Conservation (phyloP, 2,797 vertebrate species). For the Phoxinus dragarum region DNA sequence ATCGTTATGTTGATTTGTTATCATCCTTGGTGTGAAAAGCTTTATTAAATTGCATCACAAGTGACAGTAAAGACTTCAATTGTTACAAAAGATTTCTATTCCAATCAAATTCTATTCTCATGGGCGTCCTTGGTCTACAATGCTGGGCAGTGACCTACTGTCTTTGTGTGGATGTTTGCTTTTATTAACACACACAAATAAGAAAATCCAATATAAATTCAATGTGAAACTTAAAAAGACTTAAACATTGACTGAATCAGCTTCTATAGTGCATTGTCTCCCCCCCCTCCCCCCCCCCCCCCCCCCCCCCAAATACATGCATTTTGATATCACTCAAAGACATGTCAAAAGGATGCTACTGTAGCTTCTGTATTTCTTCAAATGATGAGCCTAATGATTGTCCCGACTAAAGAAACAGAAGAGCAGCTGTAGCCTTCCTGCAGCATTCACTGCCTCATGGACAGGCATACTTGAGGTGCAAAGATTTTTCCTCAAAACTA, state of each 20-base stretch:
- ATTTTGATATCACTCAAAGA: too few relatives aligned
- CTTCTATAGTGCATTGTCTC: not conserved
- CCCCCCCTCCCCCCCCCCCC: too few relatives aligned
- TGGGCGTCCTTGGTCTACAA: not conserved
- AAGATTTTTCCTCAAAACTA: constrained; percentile 4
- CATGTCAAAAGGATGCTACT: not conserved
- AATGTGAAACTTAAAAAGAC: not conserved
- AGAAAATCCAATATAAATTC: not conserved
- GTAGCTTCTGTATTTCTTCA: not conserved
- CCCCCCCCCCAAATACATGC: too few relatives aligned
- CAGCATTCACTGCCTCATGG: constrained; percentile 11
- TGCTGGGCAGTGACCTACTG: not conserved
- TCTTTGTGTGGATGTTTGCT: not conserved
- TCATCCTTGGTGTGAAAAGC: not conserved
- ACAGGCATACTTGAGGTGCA: not conserved
- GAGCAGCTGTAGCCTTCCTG: not conserved
- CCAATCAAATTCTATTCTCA: not conserved
- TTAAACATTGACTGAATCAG: not conserved
- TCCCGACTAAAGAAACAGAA: not conserved
- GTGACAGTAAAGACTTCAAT: not conserved
- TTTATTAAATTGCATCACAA: not conserved
- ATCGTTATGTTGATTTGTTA: too few relatives aligned
- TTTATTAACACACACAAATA: not conserved
- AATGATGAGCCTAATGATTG: not conserved
- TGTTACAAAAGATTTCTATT: not conserved